A percentile compares a stretch with the other conserved stretches of the same genome.
Conservation (phyloP, 2,888 invertebrate species). For the Pristionchus exspectatus region DNA sequence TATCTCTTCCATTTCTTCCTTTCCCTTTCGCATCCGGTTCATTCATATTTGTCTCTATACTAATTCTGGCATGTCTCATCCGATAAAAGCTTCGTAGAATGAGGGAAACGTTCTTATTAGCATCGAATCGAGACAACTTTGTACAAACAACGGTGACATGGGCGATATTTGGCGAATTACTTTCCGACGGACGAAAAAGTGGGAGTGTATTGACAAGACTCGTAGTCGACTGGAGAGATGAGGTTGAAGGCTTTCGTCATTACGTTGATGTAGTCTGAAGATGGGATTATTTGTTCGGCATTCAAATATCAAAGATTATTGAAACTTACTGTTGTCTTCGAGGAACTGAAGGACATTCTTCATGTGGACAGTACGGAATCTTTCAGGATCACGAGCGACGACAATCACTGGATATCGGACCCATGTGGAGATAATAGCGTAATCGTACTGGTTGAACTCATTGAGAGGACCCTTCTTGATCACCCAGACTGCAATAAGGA, state of each 20-base stretch:
- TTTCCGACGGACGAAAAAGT: conserved; percentile 79
- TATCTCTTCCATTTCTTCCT: conserved; percentile 20
- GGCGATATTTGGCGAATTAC: conserved; percentile 58
- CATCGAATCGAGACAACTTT: conserved; percentile 29
- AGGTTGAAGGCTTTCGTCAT: conserved; percentile 79
- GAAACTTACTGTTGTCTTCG: conserved; percentile 78
- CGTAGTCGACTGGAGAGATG: conserved; percentile 79
- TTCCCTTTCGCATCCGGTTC: conserved; percentile 36
- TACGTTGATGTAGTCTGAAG: conserved; percentile 79
- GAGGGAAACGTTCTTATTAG: conserved; percentile 35
- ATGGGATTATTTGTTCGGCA: background rate
- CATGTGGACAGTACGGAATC: conserved; percentile 77
- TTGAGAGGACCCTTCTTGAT: conserved; percentile 79
- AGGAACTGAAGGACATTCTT: conserved; percentile 78
- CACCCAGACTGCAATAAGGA: conserved; percentile 78
- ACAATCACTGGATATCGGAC: conserved; percentile 79
- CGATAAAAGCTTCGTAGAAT: conserved; percentile 35
- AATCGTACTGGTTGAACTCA: conserved; percentile 79
- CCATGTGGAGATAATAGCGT: conserved; percentile 78
- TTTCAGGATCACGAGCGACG: conserved; percentile 78
- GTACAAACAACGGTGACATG: conserved; percentile 52
- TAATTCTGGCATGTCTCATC: background rate
- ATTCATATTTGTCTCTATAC: conserved; percentile 29
- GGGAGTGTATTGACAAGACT: conserved; percentile 79
- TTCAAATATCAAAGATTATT: background rate